Conservation (phyloP, 2,113 vertebrate species). For the Gulo gulo region DNA sequence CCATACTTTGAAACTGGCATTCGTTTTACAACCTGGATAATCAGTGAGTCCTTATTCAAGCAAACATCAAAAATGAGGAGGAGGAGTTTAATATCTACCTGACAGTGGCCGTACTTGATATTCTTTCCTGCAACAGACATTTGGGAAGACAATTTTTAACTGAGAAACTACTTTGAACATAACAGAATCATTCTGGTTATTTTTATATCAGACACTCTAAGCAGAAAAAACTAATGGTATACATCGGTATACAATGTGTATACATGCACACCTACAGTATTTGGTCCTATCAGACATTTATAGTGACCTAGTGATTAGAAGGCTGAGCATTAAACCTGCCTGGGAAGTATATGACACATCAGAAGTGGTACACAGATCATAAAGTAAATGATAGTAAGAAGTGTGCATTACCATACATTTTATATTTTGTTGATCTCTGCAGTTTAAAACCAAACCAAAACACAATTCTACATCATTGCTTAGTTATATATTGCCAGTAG, state of each 20-base stretch:
- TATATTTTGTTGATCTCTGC: background rate
- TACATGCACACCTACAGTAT: background rate
- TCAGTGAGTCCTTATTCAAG: background rate
- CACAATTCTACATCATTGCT: background rate
- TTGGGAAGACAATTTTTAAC: background rate
- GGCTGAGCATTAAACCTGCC: conserved; percentile 49
- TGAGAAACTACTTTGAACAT: background rate
- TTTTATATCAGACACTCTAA: background rate
- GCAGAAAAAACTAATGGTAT: background rate
- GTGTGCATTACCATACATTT: background rate
- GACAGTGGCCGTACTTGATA: background rate
- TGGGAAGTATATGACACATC: background rate
- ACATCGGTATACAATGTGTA: background rate
- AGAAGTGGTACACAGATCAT: conserved; percentile 1
- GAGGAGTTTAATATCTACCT: background rate
- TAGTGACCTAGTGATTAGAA: conserved; percentile 32
- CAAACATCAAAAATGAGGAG: background rate
- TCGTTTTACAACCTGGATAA: background rate
- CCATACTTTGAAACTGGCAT: background rate
- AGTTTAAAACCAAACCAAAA: background rate
- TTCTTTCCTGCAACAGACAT: conserved; percentile 25
- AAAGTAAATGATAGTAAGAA: conserved; percentile 46
- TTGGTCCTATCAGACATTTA: conserved; percentile 13
- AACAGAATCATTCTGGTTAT: background rate
- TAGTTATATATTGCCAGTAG: background rate